Base-by-base conservation (phyloP, 2,888 invertebrate species). In the Caenorhabditis auriculariae region DNA sequence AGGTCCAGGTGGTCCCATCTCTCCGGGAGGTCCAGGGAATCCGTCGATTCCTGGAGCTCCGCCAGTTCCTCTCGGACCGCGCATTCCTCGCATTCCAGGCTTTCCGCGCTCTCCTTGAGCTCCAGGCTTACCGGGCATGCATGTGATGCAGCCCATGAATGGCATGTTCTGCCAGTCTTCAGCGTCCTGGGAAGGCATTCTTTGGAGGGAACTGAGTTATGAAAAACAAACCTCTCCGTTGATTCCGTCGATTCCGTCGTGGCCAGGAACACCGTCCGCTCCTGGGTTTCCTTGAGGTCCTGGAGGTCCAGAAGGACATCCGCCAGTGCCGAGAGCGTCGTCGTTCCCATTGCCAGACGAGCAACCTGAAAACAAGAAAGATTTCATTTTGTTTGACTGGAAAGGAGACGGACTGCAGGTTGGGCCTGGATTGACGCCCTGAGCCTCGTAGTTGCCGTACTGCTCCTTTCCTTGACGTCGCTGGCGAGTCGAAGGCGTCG, bases 371-470 rank as follows among this genome's bases (percentile, higher is more conserved):
- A 12, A n/a, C 9, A n/a, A 12, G 35, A 32, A n/a, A 12, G 9
- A n/a, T 9, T 12, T 12, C 9, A 32, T 32, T 9, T 32, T 32
- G 9, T 32, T 23, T 17, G 15, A 21, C 26, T 21, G 24, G 44
- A 12, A 35, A 35, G 9, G 9, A 9, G 9, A 19, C 50, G 38
- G n/a, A 59, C 63, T 63, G 54, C 69, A 69, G 23, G 60, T 60
- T 28, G 69, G 69, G 59, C 67, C 66, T 24, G 67, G 60, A 35
- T 69, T 67, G 53, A 72, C 72, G 50, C 69, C 72, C 44, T 72
- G 72, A 44, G 72, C 72, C 43, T 72, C 72, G 59, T 72, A 72
- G 49, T 65, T 66, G 47, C 72, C 72, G 41, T 72, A 72, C 45
- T 68, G 55, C 37, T 72, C 72, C 27, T 63, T 57, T 24, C 70